Evolutionary conservation across 2,888 invertebrate species (phyloP), one percentile per base, ranked within the genome.

Genomic region (Nomada goodeniana): DNA sequence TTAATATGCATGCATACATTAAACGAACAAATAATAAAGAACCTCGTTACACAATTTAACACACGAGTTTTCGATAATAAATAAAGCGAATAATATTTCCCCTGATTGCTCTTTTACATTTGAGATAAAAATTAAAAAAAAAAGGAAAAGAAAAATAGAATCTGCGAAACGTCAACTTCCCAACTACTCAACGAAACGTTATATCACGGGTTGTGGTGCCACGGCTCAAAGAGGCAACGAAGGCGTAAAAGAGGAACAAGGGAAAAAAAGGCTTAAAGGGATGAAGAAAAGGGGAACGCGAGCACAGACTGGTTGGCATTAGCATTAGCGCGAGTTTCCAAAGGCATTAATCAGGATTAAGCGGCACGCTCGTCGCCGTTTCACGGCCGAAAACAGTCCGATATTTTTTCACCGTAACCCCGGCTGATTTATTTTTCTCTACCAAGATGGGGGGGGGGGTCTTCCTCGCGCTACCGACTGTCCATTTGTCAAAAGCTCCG

Each of bases 291-390:
- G 67, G 80, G 65, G 63, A 76, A 76, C 72, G 59, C 68, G 75
- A 76, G 76, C 75, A 76, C 76, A 76, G 83, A 15, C 84, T 82
- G 88, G 79, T 76, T 75, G 87, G 89, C 89, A 91, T 92, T 90
- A 91, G 92, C 91, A 92, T 92, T 92, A 92, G 91, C 89, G 90
- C 89, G 89, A 91, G 90, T 90, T 91, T 89, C 90, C 90, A 88
- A 86, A 89, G 89, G 91, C 92, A 93, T 93, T 93, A 93, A 93
- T 93, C 93, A 93, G 92, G 92, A 93, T 93, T 93, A 93, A 92
- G 91, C 87, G 88, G 90, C 86, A 84, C 85, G 86, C 84, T 88
- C 90, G 85, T 85, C 86, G 86, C 84, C 88, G 82, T 88, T 84
- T 85, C 84, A 86, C 82, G 87, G 73, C 82, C 88, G 80, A 87